Evolutionary conservation across 2,888 invertebrate genomes (phyloP).

Genomic region (Calameuta idolon): DNA sequence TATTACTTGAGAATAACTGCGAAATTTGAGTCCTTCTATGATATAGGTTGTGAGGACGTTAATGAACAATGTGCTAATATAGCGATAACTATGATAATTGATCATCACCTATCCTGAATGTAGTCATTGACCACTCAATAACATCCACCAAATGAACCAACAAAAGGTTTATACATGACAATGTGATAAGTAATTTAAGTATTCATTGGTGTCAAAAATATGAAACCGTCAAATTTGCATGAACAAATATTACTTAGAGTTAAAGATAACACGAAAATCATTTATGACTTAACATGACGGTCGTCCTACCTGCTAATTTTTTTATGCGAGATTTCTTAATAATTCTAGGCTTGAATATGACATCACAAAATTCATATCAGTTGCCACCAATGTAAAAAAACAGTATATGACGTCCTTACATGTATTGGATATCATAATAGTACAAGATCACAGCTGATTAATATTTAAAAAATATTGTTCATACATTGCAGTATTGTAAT

Average conservation of each 20-base stretch:
- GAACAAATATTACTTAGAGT: neutral
- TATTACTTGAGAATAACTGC: neutral
- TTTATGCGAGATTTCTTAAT: neutral
- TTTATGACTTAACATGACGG: neutral
- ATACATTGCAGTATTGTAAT: neutral
- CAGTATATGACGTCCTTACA: neutral
- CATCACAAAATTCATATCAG: neutral
- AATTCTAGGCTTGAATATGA: neutral
- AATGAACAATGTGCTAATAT: neutral
- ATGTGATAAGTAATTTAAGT: neutral
- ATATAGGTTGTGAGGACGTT: neutral
- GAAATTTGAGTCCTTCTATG: neutral
- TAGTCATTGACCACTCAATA: neutral
- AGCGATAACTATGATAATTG: neutral
- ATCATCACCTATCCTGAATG: neutral
- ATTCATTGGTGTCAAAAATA: neutral
- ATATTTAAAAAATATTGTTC: neutral
- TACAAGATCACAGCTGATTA: neutral
- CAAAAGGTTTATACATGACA: neutral
- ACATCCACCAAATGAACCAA: neutral
- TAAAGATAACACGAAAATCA: neutral
- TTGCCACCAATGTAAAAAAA: neutral
- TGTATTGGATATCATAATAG: neutral
- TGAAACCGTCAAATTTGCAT: neutral
- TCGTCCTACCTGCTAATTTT: neutral